Conservation (phyloP, 2,797 vertebrate species). For the Pelobates cultripes region DNA sequence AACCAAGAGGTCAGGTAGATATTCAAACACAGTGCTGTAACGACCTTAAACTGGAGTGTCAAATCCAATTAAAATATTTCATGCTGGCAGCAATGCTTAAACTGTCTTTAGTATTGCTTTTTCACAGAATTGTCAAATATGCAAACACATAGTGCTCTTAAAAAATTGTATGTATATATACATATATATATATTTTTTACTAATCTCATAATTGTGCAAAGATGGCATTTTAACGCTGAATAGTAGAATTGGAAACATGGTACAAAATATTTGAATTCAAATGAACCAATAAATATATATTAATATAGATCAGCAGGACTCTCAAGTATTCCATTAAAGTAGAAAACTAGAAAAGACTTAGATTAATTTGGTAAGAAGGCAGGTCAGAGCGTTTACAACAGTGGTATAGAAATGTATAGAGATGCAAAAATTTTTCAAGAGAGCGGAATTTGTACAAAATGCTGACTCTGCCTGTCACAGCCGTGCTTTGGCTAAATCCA, state of each 20-base stretch:
- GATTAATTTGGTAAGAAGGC: slow-evolving; percentile 99
- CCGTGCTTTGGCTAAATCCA: slow-evolving; percentile 96
- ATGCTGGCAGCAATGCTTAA: slow-evolving; percentile 66
- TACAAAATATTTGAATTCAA: slow-evolving; percentile 82
- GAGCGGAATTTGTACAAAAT: slow-evolving; percentile 87
- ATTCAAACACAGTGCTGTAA: slow-evolving; percentile 67
- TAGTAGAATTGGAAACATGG: slow-evolving; percentile 81
- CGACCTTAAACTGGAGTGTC: slow-evolving; percentile 65
- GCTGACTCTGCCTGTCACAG: slow-evolving; percentile 96
- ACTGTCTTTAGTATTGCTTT: slow-evolving; percentile 59
- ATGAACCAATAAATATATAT: slow-evolving; percentile 89
- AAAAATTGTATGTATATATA: slow-evolving; percentile 63
- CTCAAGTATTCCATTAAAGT: slow-evolving; percentile 96
- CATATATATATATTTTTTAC: slow-evolving; percentile 54
- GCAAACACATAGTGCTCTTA: slow-evolving; percentile 73
- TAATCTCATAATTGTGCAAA: slow-evolving; percentile 80
- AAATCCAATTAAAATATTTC: slow-evolving; percentile 79
- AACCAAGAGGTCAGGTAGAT: slow-evolving; percentile 72
- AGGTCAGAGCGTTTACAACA: slow-evolving; percentile 91
- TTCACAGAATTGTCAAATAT: slow-evolving; percentile 74
- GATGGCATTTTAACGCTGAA: slow-evolving; percentile 78
- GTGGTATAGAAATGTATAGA: slow-evolving; percentile 85
- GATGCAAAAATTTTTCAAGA: slow-evolving; percentile 84
- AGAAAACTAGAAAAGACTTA: slow-evolving; percentile 92
- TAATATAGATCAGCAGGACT: slow-evolving; percentile 87